These are phyloP conservation scores for Ophioderma brevispina DNA, from an alignment of 35 echinoderm and acorn worm species.

Conservation along the genomic window DNA sequence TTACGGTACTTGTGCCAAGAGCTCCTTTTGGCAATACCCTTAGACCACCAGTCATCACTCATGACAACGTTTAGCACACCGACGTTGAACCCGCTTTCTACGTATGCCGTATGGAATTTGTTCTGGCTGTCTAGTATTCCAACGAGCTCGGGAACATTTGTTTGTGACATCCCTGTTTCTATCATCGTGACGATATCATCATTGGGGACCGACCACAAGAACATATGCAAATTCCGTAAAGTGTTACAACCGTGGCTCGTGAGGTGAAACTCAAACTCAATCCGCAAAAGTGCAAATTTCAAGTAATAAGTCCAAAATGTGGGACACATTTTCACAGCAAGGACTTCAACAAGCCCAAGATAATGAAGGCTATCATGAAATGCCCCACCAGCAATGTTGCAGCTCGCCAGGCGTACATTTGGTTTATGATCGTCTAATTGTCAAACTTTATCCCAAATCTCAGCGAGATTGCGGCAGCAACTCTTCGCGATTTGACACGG, in stretches of 20 bases:
- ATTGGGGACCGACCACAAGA: constrained; percentile 20
- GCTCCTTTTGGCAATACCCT: constrained; percentile 43
- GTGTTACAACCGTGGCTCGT: constrained; percentile 8
- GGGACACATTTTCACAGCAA: constrained; percentile 65
- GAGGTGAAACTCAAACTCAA: constrained; percentile 55
- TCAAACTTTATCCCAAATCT: constrained; percentile 61
- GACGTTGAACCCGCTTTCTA: constrained; percentile 18
- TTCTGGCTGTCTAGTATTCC: constrained; percentile 5
- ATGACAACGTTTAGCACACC: constrained; percentile 28
- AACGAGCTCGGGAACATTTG: neutral
- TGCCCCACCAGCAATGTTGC: constrained; percentile 24
- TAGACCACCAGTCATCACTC: constrained; percentile 45
- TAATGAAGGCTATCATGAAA: constrained; percentile 53
- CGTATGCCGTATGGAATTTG: constrained; percentile 29
- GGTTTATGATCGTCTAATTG: constrained; percentile 60
- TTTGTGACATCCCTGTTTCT: neutral
- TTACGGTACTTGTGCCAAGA: constrained; percentile 31
- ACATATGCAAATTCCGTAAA: constrained; percentile 19
- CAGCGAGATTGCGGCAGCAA: constrained; percentile 33
- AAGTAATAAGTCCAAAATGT: constrained; percentile 52
- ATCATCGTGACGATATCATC: constrained; percentile 16
- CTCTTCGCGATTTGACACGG: neutral
- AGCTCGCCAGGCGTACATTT: constrained; percentile 34
- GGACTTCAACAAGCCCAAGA: constrained; percentile 26
- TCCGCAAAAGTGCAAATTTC: constrained; percentile 48